Conservation (phyloP, 2,797 vertebrate genomes). For the Adelosebastes latens region DNA sequence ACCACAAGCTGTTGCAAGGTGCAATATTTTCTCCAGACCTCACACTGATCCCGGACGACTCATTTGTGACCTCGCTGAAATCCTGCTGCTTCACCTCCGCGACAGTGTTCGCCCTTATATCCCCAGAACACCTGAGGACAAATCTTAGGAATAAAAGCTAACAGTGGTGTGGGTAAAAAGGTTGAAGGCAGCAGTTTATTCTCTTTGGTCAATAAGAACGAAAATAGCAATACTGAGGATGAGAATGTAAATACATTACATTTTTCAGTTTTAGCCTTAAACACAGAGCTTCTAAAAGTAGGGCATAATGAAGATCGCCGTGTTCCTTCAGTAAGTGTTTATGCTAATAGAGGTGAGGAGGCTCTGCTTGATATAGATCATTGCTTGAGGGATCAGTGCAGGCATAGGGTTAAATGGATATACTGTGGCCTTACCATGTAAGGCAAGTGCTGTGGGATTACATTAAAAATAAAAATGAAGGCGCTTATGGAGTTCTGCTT, state of each 20-base stretch:
- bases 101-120: not conserved
- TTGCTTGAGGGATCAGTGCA: constrained; percentile 59
- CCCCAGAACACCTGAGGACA: not conserved
- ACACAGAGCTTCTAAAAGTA: constrained; percentile 29
- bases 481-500: constrained; percentile 36
- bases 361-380: constrained; percentile 60
- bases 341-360: constrained; percentile 63
- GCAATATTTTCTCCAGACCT: not conserved
- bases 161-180: not conserved
- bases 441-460: constrained; percentile 55
- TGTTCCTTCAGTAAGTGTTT: constrained; percentile 52
- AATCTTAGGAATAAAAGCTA: constrained; percentile 22
- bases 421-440: constrained; percentile 44
- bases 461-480: not conserved
- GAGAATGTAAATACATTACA: not conserved
- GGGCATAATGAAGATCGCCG: constrained; percentile 30
- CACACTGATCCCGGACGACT: not conserved
- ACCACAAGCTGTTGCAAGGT: not conserved
- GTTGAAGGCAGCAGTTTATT: constrained; percentile 6
- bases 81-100: not conserved
- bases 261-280: not conserved
- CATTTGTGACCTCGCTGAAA: not conserved
- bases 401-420: constrained; percentile 62
- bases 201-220: constrained; percentile 13
- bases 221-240: not conserved